Evolutionary conservation across 2,797 vertebrate genomes (phyloP).

Genomic region (Onychomys leucogaster): DNA sequence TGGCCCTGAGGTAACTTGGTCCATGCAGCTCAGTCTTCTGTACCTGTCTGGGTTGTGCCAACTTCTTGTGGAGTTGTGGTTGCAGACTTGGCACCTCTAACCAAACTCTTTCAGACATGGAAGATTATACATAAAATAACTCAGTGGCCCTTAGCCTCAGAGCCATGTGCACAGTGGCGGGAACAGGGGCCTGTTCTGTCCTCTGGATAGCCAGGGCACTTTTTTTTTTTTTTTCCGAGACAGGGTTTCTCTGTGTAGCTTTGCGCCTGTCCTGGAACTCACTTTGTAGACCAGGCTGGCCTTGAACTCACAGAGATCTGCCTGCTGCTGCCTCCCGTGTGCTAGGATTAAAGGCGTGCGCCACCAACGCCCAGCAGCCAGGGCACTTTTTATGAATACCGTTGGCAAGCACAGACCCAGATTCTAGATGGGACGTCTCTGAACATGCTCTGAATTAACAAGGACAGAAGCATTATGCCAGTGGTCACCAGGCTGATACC

Average conservation of each 20-base stretch:
- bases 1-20: not conserved
- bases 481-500: not conserved
- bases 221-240: not conserved
- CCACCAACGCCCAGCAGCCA: no score
- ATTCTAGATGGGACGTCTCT: not conserved
- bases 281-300: no score
- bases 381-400: not conserved
- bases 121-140: not conserved
- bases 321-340: no score
- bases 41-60: not conserved
- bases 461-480: not conserved
- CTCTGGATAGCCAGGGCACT: not conserved
- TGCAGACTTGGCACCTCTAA: not conserved
- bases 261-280: no score
- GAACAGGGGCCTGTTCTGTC: not conserved
- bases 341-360: no score
- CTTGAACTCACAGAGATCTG: no score
- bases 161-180: not conserved
- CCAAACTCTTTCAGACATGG: not conserved
- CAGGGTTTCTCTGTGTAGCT: no score
- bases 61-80: not conserved
- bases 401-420: not conserved
- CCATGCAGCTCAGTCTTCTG: not conserved
- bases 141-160: not conserved
- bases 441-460: not conserved